Evolutionary conservation across 2,888 invertebrate genomes (phyloP), one percentile per base, ranked within the genome.

Genomic region (Leucozona laternaria): DNA sequence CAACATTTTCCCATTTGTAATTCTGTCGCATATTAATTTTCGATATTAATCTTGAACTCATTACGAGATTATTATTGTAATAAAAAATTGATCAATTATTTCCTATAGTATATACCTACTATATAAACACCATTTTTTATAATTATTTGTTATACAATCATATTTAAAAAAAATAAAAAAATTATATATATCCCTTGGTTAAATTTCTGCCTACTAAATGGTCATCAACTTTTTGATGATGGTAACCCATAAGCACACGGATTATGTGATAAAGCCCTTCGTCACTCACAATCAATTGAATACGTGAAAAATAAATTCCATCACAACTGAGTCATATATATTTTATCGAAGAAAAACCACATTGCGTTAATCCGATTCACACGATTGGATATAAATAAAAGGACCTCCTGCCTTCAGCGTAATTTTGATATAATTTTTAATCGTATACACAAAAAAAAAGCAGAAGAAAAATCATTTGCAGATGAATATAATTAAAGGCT

Each of bases 401-500:
- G 48, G 48, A 66, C 48, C 48, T 48, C 64, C 64, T 48, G 64
- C 58, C 40, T 31, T 17, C 13, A 28, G 37, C 20, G 57, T 57
- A 55, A 55, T 20, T 45, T 64, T 43, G 22, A 22, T 60, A 45
- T 45, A n/a, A 48, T 40, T 48, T 45, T 60, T 40, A 31, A 57
- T 31, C 57, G 57, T 17, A n/a, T n/a, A n/a, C n/a, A n/a, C n/a
- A n/a, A n/a, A 10, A 57, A 57, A 57, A 53, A 25, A 53, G 28
- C 8, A 62, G 20, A 48, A 43, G 25, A 40, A 45, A 71, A 79
- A 62, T 84, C 45, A 73, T 57, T 70, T 73, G 57, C 70, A 79
- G 68, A 79, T 84, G 75, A 79, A 79, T 76, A 79, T 71, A 84
- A 84, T 84, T 75, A 71, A 84, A 79, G 70, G 75, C 25, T 62